Evolutionary conservation across 1,140 invertebrate genomes (phyloP).

Genomic region (Leptinotarsa texana): DNA sequence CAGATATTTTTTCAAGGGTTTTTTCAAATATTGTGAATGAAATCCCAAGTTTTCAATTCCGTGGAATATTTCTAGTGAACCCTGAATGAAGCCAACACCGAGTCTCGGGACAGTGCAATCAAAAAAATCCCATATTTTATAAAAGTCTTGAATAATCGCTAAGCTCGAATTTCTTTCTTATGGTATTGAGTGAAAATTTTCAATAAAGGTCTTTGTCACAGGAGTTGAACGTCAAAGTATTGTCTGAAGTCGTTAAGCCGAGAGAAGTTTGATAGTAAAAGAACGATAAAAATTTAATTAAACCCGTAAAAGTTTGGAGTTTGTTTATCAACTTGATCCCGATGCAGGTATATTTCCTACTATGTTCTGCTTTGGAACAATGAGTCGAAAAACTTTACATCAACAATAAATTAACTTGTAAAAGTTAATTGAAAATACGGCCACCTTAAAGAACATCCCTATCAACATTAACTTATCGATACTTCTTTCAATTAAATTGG

Average conservation of each 20-base stretch:
- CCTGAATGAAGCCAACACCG: too few relatives aligned
- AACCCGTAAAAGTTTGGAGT: conserved; percentile 14
- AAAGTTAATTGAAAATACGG: too few relatives aligned
- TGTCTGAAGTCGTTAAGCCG: conserved; percentile 11
- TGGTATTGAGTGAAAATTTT: conserved; percentile 16
- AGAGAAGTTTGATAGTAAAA: conserved; percentile 4
- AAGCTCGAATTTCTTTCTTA: not conserved
- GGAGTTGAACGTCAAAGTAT: conserved; percentile 14
- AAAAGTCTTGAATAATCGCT: not conserved
- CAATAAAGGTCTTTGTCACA: conserved; percentile 17
- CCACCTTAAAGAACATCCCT: too few relatives aligned
- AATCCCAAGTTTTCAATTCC: too few relatives aligned
- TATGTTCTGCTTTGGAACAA: not conserved
- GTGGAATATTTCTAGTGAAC: too few relatives aligned
- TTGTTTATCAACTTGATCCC: conserved; percentile 16
- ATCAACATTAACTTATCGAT: too few relatives aligned
- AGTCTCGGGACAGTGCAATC: too few relatives aligned
- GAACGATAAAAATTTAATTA: conserved; percentile 20
- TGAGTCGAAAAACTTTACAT: not conserved
- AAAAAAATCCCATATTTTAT: not conserved
- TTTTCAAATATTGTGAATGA: too few relatives aligned
- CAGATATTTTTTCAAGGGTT: too few relatives aligned
- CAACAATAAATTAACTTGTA: too few relatives aligned
- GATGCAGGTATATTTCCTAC: not conserved
- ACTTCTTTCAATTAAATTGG: too few relatives aligned